These are phyloP conservation scores for Atherinosoma microstoma DNA, from an alignment of 2,797 vertebrate species.

Conservation along the genomic window DNA sequence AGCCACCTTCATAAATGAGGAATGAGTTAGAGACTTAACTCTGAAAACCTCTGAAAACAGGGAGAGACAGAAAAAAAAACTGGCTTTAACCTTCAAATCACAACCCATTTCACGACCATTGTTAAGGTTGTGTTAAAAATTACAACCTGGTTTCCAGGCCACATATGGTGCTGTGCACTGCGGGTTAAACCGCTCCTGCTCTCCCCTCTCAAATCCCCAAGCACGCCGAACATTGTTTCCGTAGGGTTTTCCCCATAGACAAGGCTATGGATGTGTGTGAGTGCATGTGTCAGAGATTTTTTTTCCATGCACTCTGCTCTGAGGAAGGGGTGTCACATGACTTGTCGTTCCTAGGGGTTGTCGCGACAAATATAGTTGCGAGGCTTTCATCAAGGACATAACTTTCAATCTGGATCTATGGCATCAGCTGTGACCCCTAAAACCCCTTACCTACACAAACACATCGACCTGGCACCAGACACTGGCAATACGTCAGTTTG, in stretches of 20 bases:
- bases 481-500: not conserved
- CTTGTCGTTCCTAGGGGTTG: slow-evolving; percentile 70
- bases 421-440: slow-evolving; percentile 58
- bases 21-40: not conserved
- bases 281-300: slow-evolving; percentile 42
- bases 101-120: not conserved
- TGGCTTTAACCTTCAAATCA: not conserved
- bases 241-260: slow-evolving; percentile 72
- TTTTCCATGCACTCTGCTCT: slow-evolving; percentile 63
- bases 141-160: slow-evolving; percentile 25
- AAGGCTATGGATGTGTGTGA: slow-evolving; percentile 41
- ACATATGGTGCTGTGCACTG: slow-evolving; percentile 38
- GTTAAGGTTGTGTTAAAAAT: not conserved
- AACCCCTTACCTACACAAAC: slow-evolving; percentile 48
- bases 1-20: slow-evolving; percentile 11
- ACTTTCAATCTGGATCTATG: slow-evolving; percentile 56
- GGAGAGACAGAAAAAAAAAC: not conserved
- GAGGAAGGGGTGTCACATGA: slow-evolving; percentile 67
- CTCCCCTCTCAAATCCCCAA: slow-evolving; percentile 38
- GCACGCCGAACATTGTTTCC: slow-evolving; percentile 68
- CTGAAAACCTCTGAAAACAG: not conserved
- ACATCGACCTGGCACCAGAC: not conserved
- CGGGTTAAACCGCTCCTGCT: slow-evolving; percentile 11
- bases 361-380: slow-evolving; percentile 73
- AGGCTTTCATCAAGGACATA: slow-evolving; percentile 69